Evolutionary conservation across 2,888 invertebrate genomes (phyloP).

Genomic region (Mythimna impura): DNA sequence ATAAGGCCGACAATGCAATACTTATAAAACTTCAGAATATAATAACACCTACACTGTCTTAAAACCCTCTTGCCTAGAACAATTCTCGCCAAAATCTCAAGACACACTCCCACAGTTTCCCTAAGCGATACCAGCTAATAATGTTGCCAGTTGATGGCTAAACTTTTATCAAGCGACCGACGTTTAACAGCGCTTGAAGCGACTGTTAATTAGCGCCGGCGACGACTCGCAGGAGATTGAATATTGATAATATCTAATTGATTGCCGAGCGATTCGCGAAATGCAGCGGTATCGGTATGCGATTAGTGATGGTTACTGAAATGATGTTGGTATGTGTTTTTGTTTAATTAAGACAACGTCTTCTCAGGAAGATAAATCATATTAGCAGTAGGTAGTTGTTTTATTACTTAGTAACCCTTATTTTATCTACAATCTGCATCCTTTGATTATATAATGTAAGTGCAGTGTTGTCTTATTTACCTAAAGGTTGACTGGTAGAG

Average conservation of each 20-base stretch:
- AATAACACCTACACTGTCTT: too few relatives aligned
- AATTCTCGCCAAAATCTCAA: constrained; percentile 29
- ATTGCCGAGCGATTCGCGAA: constrained; percentile 46
- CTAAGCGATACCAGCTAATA: constrained; percentile 49
- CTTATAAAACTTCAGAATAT: too few relatives aligned
- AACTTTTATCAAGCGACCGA: constrained; percentile 69
- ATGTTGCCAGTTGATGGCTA: constrained; percentile 70
- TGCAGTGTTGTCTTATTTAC: too few relatives aligned
- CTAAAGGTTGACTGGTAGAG: too few relatives aligned
- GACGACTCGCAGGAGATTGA: constrained; percentile 74
- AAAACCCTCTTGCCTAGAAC: background rate
- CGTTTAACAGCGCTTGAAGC: constrained; percentile 56
- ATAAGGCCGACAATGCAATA: too few relatives aligned
- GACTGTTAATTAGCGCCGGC: constrained; percentile 71
- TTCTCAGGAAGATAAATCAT: background rate
- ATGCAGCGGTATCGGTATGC: constrained; percentile 45
- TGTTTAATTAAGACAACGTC: background rate
- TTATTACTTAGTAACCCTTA: too few relatives aligned
- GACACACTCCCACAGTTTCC: constrained; percentile 28
- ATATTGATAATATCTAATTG: constrained; percentile 76
- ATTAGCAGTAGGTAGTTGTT: too few relatives aligned
- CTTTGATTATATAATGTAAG: too few relatives aligned
- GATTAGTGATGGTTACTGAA: constrained; percentile 28
- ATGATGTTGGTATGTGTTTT: background rate
- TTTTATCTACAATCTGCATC: too few relatives aligned